Conservation (phyloP, 2,888 invertebrate genomes). For the Mimachlamys varia region DNA sequence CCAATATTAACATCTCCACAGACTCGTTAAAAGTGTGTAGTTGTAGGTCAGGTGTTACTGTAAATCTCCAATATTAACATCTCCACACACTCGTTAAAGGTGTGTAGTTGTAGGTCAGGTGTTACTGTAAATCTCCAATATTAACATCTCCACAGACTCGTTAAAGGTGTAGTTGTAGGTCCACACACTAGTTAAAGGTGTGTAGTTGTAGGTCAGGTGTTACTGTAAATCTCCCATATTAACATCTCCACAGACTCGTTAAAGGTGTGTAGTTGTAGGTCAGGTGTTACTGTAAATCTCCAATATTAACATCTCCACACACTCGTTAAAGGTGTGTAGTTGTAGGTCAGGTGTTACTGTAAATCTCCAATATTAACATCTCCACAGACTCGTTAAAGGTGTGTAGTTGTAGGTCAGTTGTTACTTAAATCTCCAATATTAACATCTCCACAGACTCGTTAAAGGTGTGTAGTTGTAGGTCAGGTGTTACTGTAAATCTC, state of each 20-base stretch:
- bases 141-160: slow-evolving; percentile 79
- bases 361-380: slow-evolving; percentile 72
- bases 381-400: slow-evolving; percentile 80
- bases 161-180: slow-evolving; percentile 74
- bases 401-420: neutral
- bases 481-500: slow-evolving; percentile 53
- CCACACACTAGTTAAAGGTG: slow-evolving; percentile 80
- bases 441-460: slow-evolving; percentile 79
- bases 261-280: slow-evolving; percentile 68
- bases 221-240: slow-evolving; percentile 65
- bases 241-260: slow-evolving; percentile 79
- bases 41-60: neutral
- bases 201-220: neutral
- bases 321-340: slow-evolving; percentile 77
- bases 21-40: slow-evolving; percentile 78
- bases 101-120: slow-evolving; percentile 45
- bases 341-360: neutral
- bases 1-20: slow-evolving; percentile 77
- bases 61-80: slow-evolving; percentile 73
- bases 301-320: slow-evolving; percentile 77
- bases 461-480: slow-evolving; percentile 68
- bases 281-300: slow-evolving; percentile 53
- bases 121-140: slow-evolving; percentile 61
- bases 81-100: slow-evolving; percentile 80
- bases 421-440: slow-evolving; percentile 65